Conservation (phyloP, 2,888 invertebrate species). For the Megamerina dolium region DNA sequence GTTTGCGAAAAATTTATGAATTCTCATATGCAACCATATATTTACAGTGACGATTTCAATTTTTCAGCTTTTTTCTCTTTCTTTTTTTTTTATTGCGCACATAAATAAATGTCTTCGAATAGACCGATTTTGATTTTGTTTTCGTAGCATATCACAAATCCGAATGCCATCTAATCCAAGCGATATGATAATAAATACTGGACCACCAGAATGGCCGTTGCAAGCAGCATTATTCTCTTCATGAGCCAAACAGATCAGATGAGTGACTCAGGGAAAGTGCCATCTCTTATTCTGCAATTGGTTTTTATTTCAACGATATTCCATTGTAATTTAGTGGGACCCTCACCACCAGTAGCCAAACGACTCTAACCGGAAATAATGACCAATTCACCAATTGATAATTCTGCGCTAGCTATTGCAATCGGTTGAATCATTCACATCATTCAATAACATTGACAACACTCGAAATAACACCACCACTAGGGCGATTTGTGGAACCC, state of each 20-base stretch:
- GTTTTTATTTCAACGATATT: conserved; percentile 25
- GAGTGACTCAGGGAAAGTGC: conserved; percentile 19
- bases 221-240: conserved; percentile 32
- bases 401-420: conserved; percentile 24
- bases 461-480: conserved; percentile 39
- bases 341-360: conserved; percentile 23
- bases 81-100: too few relatives aligned
- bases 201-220: conserved; percentile 34
- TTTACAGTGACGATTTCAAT: too few relatives aligned
- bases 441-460: too few relatives aligned
- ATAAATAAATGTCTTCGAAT: too few relatives aligned
- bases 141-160: conserved; percentile 17
- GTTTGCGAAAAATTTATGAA: too few relatives aligned
- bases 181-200: conserved; percentile 27
- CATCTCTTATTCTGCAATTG: conserved; percentile 21
- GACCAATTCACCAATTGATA: conserved; percentile 22
- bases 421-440: too few relatives aligned
- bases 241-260: conserved; percentile 33
- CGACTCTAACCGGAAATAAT: conserved; percentile 37
- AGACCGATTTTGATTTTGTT: too few relatives aligned
- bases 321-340: conserved; percentile 28
- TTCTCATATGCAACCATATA: too few relatives aligned
- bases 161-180: conserved; percentile 20
- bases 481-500: conserved; percentile 27
- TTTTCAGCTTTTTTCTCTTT: too few relatives aligned